Evolutionary conservation across 2,797 vertebrate genomes (phyloP), one percentile per base, ranked within the genome.

Genomic region (Poeciliopsis paucimaculata): DNA sequence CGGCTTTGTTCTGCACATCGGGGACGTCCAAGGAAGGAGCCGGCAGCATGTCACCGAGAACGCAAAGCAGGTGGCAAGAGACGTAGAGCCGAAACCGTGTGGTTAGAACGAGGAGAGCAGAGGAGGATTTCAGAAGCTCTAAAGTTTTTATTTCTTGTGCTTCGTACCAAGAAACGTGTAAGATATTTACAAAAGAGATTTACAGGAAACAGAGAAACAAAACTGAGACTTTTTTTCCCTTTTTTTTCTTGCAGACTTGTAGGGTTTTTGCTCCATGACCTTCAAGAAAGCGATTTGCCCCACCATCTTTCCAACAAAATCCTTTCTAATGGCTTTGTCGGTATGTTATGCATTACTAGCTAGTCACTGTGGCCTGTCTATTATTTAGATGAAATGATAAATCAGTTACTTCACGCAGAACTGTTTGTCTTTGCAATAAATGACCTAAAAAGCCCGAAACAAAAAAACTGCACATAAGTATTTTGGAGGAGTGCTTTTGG

Each of bases 11-110:
- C 72, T 71, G 47, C 76, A 86, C 53, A 75, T 76, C 20, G 34
- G 57, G 13, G 77, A 72, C 46, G 80, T 73, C 23, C 41, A 55
- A 43, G 51, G 82, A 89, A 84, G 73, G 31, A 82, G 70, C 5
- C 1, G 20, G 28, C 23, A 68, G 41, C 60, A 72, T 71, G 78
- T 72, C 70, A 71, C 72, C 39, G 70, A 9, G 73, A 75, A 20
- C 74, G 57, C 15, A 77, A 43, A 31, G 0, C 31, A 66, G 51
- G 55, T 80, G 43, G 82, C 62, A 2, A 34, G 76, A 74, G 73
- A 74, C 34, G 8, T 9, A 41, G 76, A 84, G 87, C 8, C 68
- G 89, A 84, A 89, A 90, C 78, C 36, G 49, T 76, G 84, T 77
- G 78, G 82, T 87, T 70, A 70, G 64, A 82, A 68, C 11, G 62